phyloP scores from a whole-genome alignment of 2,888 invertebrate genomes.

The Lepidochrysops patricia region DNA sequence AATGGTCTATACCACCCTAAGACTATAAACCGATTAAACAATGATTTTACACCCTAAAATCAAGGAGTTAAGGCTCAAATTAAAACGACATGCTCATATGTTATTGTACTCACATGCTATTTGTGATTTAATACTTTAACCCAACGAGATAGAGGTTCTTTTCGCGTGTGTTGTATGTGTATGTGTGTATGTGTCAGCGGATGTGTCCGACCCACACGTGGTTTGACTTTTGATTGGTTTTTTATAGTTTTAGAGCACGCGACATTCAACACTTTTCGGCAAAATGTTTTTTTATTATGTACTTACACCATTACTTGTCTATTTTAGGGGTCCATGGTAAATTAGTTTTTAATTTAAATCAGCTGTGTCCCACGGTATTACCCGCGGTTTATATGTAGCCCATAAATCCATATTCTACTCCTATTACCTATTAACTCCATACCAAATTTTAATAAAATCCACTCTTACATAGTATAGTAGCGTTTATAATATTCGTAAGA shows the following conservation, averaged over 20 bases:
- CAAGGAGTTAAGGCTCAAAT: background rate
- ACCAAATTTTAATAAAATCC: too few relatives aligned
- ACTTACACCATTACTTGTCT: too few relatives aligned
- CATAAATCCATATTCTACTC: too few relatives aligned
- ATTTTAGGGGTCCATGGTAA: too few relatives aligned
- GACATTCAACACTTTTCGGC: background rate
- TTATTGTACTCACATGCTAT: background rate
- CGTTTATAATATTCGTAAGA: too few relatives aligned
- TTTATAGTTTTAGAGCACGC: constrained; percentile 2
- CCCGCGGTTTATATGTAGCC: too few relatives aligned
- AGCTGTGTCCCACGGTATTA: too few relatives aligned
- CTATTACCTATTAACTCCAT: too few relatives aligned
- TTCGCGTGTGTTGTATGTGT: background rate
- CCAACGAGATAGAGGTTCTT: background rate
- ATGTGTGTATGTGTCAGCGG: constrained; percentile 6
- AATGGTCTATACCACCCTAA: background rate
- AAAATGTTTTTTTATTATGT: background rate
- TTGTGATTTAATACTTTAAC: background rate
- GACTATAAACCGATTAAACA: background rate
- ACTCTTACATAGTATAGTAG: too few relatives aligned
- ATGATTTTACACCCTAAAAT: background rate
- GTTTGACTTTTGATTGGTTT: constrained; percentile 6
- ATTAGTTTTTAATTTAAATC: too few relatives aligned
- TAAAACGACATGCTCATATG: background rate
- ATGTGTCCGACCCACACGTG: constrained; percentile 4